These are phyloP conservation scores for Aphrophora alni DNA, from an alignment of 2,888 invertebrate genomes.

Conservation along the genomic window DNA sequence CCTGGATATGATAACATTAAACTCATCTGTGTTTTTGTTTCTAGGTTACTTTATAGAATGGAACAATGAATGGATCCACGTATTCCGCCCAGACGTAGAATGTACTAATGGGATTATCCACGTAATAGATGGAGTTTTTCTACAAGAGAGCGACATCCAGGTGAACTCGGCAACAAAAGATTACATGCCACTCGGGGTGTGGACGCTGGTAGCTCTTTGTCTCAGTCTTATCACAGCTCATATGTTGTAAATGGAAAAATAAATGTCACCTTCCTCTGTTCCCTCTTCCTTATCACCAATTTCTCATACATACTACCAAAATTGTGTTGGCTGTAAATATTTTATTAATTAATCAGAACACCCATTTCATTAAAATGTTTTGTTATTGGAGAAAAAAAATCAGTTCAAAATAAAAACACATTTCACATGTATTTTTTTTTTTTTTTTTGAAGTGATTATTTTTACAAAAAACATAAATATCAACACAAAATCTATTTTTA, in stretches of 20 bases:
- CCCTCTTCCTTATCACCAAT: neutral
- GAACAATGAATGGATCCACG: constrained; percentile 83
- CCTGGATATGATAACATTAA: too few relatives aligned
- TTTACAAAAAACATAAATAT: neutral
- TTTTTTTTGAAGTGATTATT: too few relatives aligned
- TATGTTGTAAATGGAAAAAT: constrained; percentile 27
- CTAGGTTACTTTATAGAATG: constrained; percentile 84
- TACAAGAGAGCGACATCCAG: constrained; percentile 83
- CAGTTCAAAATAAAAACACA: too few relatives aligned
- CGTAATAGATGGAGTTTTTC: constrained; percentile 87
- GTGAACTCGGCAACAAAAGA: constrained; percentile 56
- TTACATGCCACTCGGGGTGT: constrained; percentile 26
- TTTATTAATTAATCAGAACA: neutral
- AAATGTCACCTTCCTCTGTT: neutral
- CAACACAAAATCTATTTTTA: neutral
- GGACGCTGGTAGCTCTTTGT: constrained; percentile 29
- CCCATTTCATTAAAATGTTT: neutral
- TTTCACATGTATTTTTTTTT: too few relatives aligned
- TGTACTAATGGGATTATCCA: constrained; percentile 97
- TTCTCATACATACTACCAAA: neutral
- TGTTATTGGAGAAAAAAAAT: neutral
- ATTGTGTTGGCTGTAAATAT: neutral
- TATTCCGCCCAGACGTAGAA: constrained; percentile 90
- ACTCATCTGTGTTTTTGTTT: too few relatives aligned
- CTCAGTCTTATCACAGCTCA: constrained; percentile 35